Percentiles rank a stretch among this genome's conserved stretches.
phyloP scores from a whole-genome alignment of 2,888 invertebrate species.

The Phengaris alcon region DNA sequence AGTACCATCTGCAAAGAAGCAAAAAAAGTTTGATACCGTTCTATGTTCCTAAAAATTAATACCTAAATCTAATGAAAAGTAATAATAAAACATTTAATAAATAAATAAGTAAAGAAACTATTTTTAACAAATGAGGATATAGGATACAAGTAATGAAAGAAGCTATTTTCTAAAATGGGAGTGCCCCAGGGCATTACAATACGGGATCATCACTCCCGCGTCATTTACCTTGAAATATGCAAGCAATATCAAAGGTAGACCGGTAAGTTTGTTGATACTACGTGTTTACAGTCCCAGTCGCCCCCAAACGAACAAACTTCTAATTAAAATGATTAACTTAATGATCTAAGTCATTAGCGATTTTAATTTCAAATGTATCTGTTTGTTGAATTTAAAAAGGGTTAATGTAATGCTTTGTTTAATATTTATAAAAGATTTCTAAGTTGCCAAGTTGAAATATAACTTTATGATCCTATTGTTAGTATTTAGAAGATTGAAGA shows the following conservation, averaged over 20 bases:
- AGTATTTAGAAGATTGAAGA: too few relatives aligned
- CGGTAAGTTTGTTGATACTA: not conserved
- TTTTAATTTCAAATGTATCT: constrained; percentile 75
- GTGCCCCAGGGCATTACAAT: not conserved
- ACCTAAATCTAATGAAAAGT: too few relatives aligned
- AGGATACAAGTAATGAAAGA: too few relatives aligned
- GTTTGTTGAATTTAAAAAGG: constrained; percentile 40
- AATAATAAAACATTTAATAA: too few relatives aligned
- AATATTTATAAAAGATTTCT: not conserved
- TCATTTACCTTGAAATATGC: not conserved
- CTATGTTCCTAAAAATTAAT: too few relatives aligned
- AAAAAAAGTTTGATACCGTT: too few relatives aligned
- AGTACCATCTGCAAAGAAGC: not conserved
- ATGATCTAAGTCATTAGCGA: constrained; percentile 79
- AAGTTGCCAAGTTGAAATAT: not conserved
- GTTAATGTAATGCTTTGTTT: constrained; percentile 20
- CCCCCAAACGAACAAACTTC: constrained; percentile 59
- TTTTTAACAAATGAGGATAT: too few relatives aligned
- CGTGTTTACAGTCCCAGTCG: not conserved
- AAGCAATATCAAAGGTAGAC: constrained; percentile 10
- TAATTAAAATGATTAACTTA: constrained; percentile 81
- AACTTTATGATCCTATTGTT: too few relatives aligned
- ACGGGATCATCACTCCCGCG: not conserved
- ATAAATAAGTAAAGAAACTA: too few relatives aligned
- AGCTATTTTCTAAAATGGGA: not conserved